A percentile compares a stretch with the other conserved stretches of the same genome.
Conservation (phyloP, 2,888 invertebrate genomes). For the Shargacucullia verbasci region DNA sequence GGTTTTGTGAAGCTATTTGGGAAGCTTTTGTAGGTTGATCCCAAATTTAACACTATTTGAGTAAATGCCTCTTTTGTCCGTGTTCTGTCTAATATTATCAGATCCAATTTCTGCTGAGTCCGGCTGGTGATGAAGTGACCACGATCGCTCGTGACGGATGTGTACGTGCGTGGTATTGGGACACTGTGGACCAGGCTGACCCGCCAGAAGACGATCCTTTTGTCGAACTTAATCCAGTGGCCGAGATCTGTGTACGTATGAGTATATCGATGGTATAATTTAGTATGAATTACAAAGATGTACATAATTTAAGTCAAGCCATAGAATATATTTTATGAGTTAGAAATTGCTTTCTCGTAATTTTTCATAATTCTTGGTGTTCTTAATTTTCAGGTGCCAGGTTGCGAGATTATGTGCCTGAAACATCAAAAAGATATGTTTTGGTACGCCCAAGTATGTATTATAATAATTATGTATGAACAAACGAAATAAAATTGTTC, state of each 20-base stretch:
- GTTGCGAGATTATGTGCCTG: constrained; percentile 83
- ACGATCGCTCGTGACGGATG: constrained; percentile 92
- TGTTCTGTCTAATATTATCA: constrained; percentile 51
- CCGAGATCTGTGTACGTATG: constrained; percentile 91
- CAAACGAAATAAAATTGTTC: not conserved
- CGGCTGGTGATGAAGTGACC: constrained; percentile 81
- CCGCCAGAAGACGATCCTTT: constrained; percentile 94
- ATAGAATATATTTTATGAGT: too few relatives aligned
- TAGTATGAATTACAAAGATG: too few relatives aligned
- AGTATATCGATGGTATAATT: not conserved
- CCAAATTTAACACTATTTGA: too few relatives aligned
- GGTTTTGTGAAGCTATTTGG: too few relatives aligned
- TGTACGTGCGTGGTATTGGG: constrained; percentile 96
- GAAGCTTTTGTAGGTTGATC: too few relatives aligned
- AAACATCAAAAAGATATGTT: constrained; percentile 82
- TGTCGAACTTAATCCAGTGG: constrained; percentile 95
- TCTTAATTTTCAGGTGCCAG: constrained; percentile 73
- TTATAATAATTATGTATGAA: not conserved
- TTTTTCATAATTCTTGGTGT: too few relatives aligned
- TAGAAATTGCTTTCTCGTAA: too few relatives aligned
- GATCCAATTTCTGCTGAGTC: constrained; percentile 85
- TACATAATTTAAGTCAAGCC: too few relatives aligned
- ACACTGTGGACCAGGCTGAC: constrained; percentile 96
- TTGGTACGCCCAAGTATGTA: constrained; percentile 94
- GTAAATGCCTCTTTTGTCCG: too few relatives aligned